Evolutionary conservation across 2,888 invertebrate genomes (phyloP), one percentile per base, ranked within the genome.

Genomic region (Archips xylosteana): DNA sequence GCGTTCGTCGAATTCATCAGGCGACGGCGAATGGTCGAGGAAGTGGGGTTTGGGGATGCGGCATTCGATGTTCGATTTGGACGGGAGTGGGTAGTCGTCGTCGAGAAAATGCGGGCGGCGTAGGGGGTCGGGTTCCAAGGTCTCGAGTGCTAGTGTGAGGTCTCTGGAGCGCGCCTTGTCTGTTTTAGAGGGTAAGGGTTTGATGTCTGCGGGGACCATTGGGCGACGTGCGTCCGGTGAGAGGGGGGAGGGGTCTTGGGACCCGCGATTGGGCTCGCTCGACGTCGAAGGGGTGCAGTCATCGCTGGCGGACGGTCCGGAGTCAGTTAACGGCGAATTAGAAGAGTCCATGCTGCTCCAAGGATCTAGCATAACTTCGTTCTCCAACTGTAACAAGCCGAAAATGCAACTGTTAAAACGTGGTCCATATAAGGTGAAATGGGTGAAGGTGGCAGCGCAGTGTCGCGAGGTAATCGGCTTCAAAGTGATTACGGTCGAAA

Each of bases 21-120:
- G 94, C 36, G 95, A 95, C 3, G 94, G 95, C 32, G 94, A 92
- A 78, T 94, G 94, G 77, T 95, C 95, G 42, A 95, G 85, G 77
- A 95, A 95, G 80, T 95, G 95, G n/a, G 95, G 95, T 82, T 95
- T 94, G 23, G 92, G 94, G 74, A 95, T 95, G 78, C 93, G 89
- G 77, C 94, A 94, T 84, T 94, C 95, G 76, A 93, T 89, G 81
- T 90, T 93, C 10, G 91, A 90, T 83, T 94, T 95, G 71, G 95
- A 94, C 71, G 95, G 95, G 66, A 94, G 92, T 68, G 95, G 95
- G 74, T 95, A 95, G 85, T 96, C 96, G 80, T 96, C 96, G 81
- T 96, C 96, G 65, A 96, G 90, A 81, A 96, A 96, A 86, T 96
- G 96, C 36, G 95, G 95, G 79, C 95, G 95, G 79, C 94, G 94